Evolutionary conservation across 2,888 invertebrate genomes (phyloP), one percentile per base, ranked within the genome.

Genomic region (Cheiracanthium punctorium): DNA sequence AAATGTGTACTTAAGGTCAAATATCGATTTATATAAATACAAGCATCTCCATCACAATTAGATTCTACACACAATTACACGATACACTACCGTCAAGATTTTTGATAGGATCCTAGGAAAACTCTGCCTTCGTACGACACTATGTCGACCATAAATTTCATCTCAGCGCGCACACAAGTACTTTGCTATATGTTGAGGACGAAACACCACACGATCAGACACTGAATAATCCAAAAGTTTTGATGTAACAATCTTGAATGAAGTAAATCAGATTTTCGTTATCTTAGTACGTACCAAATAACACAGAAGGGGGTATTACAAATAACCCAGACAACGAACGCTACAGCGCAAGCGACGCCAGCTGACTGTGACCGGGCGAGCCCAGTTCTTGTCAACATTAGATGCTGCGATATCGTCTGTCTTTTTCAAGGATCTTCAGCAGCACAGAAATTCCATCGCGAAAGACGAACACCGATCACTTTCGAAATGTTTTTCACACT

Each of bases 371-470:
- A 86, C 85, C 85, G 85, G 74, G 85, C 85, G 80, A 86, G 85
- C 85, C 80, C 75, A 86, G 85, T 80, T 86, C 85, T 85, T 86
- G 85, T 86, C 80, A 86, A 86, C 85, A 86, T 86, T 80, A 75
- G 80, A 75, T 80, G 80, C 80, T 75, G 48, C 70, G 80, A 80
- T 80, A 80, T 75, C 75, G 74, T 86, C 85, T 74, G 41, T 77
- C 73, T 74, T 69, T 58, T 65, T n/a, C 33, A n/a, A 8, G 28
- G 33, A 33, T 64, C 24, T n/a, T 29, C 67, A 43, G 41, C 30
- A 67, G 65, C 28, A 20, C 24, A 12, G 43, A 48, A 65, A 73
- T 72, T 58, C 37, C 37, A 33, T 48, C 52, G 58, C 73, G 14
- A 14, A 43, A 71, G 32, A 41, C 10, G 7, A 71, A 29, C 1